A percentile compares a stretch with the other conserved stretches of the same genome.
phyloP scores from a whole-genome alignment of 2,113 vertebrate genomes.

The Danionella cerebrum region DNA sequence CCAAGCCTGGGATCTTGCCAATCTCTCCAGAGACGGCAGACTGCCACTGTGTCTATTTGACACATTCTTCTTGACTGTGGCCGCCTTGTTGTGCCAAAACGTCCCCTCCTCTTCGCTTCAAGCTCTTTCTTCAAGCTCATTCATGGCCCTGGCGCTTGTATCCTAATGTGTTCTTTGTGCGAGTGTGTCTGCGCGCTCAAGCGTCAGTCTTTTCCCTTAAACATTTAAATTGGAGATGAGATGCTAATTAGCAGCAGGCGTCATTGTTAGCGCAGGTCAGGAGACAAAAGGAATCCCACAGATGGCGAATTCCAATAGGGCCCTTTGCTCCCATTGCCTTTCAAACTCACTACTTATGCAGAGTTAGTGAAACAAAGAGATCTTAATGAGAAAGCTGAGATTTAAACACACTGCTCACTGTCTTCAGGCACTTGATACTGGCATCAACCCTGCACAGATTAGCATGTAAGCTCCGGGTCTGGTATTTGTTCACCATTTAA shows the following conservation, averaged over 20 bases:
- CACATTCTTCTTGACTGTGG: constrained; percentile 19
- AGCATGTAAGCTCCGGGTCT: background rate
- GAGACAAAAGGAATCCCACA: constrained; percentile 39
- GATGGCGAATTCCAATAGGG: constrained; percentile 40
- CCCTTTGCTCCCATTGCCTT: constrained; percentile 14
- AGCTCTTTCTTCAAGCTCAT: constrained; percentile 19
- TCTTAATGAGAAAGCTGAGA: constrained; percentile 27
- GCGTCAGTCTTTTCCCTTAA: constrained; percentile 32
- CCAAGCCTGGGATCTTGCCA: background rate
- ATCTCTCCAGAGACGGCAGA: constrained; percentile 2
- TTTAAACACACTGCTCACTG: constrained; percentile 10
- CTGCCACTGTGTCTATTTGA: constrained; percentile 23
- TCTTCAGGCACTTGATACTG: background rate
- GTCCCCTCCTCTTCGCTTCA: constrained; percentile 2
- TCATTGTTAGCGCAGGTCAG: constrained; percentile 44
- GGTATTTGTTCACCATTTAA: background rate
- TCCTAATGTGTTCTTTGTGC: constrained; percentile 26
- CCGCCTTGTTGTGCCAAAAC: constrained; percentile 14
- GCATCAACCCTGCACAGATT: background rate
- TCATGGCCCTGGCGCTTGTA: constrained; percentile 33
- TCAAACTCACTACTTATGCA: constrained; percentile 31
- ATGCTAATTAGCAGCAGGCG: constrained; percentile 49
- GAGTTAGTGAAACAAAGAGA: constrained; percentile 32
- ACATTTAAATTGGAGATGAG: constrained; percentile 51
- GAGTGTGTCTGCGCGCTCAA: constrained; percentile 1